These are phyloP conservation scores for Tanypteryx hageni DNA, from an alignment of 2,888 invertebrate genomes.

Conservation along the genomic window DNA sequence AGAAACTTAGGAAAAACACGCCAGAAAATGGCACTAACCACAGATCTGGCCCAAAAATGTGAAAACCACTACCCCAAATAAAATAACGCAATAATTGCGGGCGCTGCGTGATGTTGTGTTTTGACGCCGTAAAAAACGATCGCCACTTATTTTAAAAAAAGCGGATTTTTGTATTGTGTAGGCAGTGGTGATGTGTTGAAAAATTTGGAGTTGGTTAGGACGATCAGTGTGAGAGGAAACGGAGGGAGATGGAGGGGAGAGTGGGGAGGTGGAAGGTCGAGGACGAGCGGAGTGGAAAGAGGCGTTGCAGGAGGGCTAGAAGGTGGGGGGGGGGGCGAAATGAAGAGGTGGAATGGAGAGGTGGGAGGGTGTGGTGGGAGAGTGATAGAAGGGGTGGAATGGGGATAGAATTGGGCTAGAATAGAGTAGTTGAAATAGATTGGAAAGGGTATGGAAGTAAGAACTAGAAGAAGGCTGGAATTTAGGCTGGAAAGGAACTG, in stretches of 20 bases:
- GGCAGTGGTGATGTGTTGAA: no score
- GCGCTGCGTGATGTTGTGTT: no score
- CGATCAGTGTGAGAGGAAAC: not conserved
- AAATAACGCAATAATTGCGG: no score
- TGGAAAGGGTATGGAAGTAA: no score
- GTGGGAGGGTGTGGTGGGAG: not conserved
- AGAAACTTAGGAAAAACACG: not conserved
- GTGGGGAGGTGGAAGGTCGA: not conserved
- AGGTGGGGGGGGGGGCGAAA: not conserved
- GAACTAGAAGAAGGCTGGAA: not conserved
- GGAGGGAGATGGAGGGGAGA: not conserved
- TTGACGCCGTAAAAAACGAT: no score
- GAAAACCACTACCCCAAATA: no score
- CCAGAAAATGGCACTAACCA: no score
- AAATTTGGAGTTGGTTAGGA: no score
- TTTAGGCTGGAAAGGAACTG: not conserved
- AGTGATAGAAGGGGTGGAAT: not conserved
- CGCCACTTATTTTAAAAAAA: no score
- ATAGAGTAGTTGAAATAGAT: no score
- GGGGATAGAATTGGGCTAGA: not conserved
- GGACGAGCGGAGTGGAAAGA: not conserved
- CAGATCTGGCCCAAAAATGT: no score
- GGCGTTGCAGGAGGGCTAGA: not conserved
- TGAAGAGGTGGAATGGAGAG: not conserved
- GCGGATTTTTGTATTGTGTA: no score